Conservation (phyloP, 1,140 invertebrate genomes). For the Drosophila nigromelanica region DNA sequence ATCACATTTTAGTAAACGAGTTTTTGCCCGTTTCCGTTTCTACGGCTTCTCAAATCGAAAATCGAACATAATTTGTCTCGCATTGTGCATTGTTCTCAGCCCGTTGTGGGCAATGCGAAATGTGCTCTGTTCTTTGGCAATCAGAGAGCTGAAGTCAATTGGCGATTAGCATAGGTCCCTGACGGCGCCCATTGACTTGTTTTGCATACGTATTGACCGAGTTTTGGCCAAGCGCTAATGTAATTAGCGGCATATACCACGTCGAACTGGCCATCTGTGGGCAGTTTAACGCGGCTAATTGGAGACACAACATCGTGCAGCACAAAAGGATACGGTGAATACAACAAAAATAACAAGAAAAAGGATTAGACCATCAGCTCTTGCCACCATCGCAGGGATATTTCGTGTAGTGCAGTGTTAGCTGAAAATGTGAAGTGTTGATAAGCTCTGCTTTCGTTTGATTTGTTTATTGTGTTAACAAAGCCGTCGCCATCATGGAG, state of each 20-base stretch:
- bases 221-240: slow-evolving; percentile 72
- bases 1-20: slow-evolving; percentile 30
- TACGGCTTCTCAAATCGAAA: slow-evolving; percentile 66
- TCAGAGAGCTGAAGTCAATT: slow-evolving; percentile 63
- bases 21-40: slow-evolving; percentile 8
- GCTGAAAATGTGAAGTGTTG: slow-evolving; percentile 26
- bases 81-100: slow-evolving; percentile 20
- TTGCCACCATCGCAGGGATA: slow-evolving; percentile 43
- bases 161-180: slow-evolving; percentile 49
- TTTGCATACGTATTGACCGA: slow-evolving; percentile 77
- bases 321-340: slow-evolving; percentile 51
- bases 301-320: slow-evolving; percentile 63
- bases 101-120: neutral
- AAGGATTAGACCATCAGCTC: slow-evolving; percentile 45
- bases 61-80: slow-evolving; percentile 63
- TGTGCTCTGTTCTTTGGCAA: slow-evolving; percentile 7
- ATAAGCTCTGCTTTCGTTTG: neutral
- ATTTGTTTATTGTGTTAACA: slow-evolving; percentile 12
- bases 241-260: slow-evolving; percentile 83
- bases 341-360: slow-evolving; percentile 18
- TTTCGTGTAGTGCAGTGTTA: slow-evolving; percentile 31
- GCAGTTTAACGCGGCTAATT: slow-evolving; percentile 76
- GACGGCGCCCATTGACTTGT: slow-evolving; percentile 69
- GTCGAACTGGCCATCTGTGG: slow-evolving; percentile 35
- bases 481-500: slow-evolving; percentile 30